Conservation (phyloP, 2,797 vertebrate genomes). For the Etheostoma perlongum region DNA sequence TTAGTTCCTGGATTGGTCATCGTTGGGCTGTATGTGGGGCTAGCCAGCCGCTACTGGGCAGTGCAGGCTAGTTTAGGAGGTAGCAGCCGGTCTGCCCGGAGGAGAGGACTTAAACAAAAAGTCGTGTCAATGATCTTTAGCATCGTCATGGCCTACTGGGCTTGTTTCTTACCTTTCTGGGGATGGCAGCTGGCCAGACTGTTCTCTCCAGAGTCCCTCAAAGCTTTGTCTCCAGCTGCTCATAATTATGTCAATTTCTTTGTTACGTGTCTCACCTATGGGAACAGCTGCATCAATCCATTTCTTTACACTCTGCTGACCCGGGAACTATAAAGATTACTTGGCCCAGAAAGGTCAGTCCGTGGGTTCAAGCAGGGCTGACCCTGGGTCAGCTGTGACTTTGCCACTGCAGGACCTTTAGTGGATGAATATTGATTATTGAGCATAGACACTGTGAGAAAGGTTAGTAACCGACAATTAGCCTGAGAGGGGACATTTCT, state of each 20-base stretch:
- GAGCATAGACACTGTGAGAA: not conserved
- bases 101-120: conserved; percentile 75
- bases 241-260: conserved; percentile 90
- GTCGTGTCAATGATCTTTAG: conserved; percentile 86
- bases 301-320: conserved; percentile 90
- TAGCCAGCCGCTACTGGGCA: conserved; percentile 79
- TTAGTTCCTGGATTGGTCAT: conserved; percentile 85
- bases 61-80: conserved; percentile 67
- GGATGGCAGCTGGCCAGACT: conserved; percentile 89
- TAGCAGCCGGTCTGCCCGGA: conserved; percentile 18
- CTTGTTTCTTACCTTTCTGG: conserved; percentile 92
- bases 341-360: conserved; percentile 81
- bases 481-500: not conserved
- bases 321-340: conserved; percentile 80
- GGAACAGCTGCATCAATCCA: conserved; percentile 91
- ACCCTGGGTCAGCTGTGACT: conserved; percentile 67
- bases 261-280: conserved; percentile 90
- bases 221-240: conserved; percentile 70
- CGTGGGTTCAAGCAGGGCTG: conserved; percentile 71
- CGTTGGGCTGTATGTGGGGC: conserved; percentile 75
- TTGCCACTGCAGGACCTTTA: conserved; percentile 70
- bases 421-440: not conserved
- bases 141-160: conserved; percentile 88
- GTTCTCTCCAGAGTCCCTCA: conserved; percentile 80
- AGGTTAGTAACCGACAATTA: not conserved